Percentiles rank a stretch among this genome's conserved stretches.
phyloP scores from a whole-genome alignment of 2,797 vertebrate species.

The Anableps anableps region DNA sequence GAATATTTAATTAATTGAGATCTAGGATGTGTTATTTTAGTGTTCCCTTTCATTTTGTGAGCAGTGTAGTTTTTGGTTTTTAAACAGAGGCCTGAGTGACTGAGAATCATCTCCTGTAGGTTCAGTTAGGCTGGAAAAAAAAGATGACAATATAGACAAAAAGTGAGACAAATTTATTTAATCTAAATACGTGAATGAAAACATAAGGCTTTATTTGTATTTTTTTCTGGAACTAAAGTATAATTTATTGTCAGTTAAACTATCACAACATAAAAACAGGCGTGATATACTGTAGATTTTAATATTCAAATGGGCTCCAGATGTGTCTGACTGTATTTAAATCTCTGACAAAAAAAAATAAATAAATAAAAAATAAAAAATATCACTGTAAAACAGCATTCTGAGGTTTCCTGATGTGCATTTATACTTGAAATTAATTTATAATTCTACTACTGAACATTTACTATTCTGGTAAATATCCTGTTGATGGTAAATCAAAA shows the following conservation, averaged over 20 bases:
- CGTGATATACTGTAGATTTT: conserved; percentile 48
- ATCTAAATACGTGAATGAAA: conserved; percentile 3
- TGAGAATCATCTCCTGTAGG: background rate
- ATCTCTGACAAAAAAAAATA: conserved; percentile 42
- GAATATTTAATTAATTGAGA: no score
- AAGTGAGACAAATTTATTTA: background rate
- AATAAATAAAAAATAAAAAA: background rate
- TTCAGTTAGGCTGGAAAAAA: background rate
- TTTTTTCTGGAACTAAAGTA: background rate
- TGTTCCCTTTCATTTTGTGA: no score
- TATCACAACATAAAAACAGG: conserved; percentile 1
- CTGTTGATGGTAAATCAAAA: background rate
- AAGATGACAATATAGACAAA: background rate
- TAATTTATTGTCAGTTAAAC: background rate
- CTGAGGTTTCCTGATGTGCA: conserved; percentile 43
- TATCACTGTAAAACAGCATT: conserved; percentile 55
- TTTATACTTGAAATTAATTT: conserved; percentile 34
- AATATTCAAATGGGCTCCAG: conserved; percentile 78
- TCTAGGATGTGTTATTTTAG: no score
- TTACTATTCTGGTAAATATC: background rate
- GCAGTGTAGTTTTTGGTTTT: no score
- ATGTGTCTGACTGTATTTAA: conserved; percentile 65
- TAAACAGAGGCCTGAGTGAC: background rate
- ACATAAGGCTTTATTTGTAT: background rate
- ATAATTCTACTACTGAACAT: background rate